Base-by-base conservation (phyloP, 2,113 vertebrate genomes). In the Phalacrocorax aristotelis region DNA sequence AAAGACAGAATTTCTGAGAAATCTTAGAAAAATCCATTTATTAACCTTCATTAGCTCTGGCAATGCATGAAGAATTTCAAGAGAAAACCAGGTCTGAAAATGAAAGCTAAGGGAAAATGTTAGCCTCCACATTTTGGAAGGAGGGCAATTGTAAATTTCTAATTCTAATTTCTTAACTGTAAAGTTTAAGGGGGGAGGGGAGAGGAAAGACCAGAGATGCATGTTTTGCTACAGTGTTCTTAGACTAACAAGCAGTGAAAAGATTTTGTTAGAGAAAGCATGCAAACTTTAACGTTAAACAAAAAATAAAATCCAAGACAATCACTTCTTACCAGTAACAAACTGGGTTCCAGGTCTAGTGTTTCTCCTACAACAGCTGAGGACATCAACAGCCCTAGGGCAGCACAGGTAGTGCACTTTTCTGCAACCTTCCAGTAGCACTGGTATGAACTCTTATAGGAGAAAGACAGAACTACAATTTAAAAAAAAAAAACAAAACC, bases 361-460 rank as follows among this genome's bases (percentile, higher is more conserved):
- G 90, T 78, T 90, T 93, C 94, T 97, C 90, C 97, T 92, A 58
- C 85, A 78, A 46, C 86, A 97, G 96, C 90, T 87, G 97, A 97
- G 95, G 95, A 97, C 97, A 97, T 97, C 94, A 97, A 97, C 95
- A 95, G 96, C 93, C 92, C 91, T 44, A 93, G 86, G 89, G 83
- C 92, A 95, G 96, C 95, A 96, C 96, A 81, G 90, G 90, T 2
- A 93, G 93, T 66, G 92, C 92, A 52, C 85, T 38, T 64, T 2
- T 64, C 29, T 10, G 23, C 21, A 16, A 61, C 85, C 78, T 79
- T 48, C 78, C 0, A 1, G n/a, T 4, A 89, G 76, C 51, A 19
- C 90, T 38, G 93, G 38, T 6, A 40, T 5, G 44, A 84, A 68
- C 83, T 78, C 76, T 75, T 36, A 80, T 5, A 90, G 90, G 68